Evolutionary conservation across 2,113 vertebrate species (phyloP), one percentile per base, ranked within the genome.

Genomic region (Onychostruthus taczanowskii): DNA sequence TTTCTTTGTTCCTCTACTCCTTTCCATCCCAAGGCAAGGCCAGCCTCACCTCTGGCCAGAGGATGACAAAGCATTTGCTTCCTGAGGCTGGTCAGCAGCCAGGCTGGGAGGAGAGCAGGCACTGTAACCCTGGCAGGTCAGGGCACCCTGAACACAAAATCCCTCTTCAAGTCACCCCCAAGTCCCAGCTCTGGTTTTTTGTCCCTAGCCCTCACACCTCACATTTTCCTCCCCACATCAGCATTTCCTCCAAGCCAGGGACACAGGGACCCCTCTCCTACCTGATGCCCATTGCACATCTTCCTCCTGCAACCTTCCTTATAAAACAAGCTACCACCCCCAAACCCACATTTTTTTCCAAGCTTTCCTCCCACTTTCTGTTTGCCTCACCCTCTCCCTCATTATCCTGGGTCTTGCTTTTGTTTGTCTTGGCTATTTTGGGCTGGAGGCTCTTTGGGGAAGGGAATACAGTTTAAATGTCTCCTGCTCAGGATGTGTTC

Each of bases 361-460:
- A 86, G 84, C 95, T 94, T 73, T 79, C 94, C 92, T 95, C 96
- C 94, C 72, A 96, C 94, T 85, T 97, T 95, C 77, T 95, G 95
- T 93, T 95, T 95, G 88, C 88, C 66, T 94, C 93, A 75, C 69
- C 85, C 78, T 93, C 95, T 94, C 78, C 79, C 85, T 97, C 88
- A 97, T 95, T 96, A 96, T 96, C 93, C 59, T 52, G 83, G 86
- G 61, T 86, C 90, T 93, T 0, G n/a, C 93, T 93, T 95, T 96
- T 96, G 94, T 97, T 96, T 96, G 68, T 96, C 76, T 96, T 94
- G 83, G 59, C 88, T 96, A 94, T 94, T 95, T 95, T 78, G 49
- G 76, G 76, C 90, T 24, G 64, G 72, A 94, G 76, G 72, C 87
- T 93, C 85, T 69, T 80, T 94, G 94, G 72, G 73, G 80, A 96